These are phyloP conservation scores for Strigamia maritima DNA, from an alignment of 2,888 invertebrate species.

Conservation along the genomic window DNA sequence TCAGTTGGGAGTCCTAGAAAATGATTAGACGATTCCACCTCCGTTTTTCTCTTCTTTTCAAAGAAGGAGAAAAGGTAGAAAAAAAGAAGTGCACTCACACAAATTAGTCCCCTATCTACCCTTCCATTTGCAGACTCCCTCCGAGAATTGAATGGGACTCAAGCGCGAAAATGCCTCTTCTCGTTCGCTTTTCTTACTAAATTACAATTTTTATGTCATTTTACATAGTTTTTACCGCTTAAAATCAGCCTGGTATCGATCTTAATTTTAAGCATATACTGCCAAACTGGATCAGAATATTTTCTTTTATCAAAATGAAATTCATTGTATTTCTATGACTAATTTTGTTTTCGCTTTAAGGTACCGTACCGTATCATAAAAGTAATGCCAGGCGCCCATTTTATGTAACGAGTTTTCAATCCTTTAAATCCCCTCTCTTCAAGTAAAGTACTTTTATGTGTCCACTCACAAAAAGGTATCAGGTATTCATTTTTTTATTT, in stretches of 20 bases:
- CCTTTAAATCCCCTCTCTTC: conserved; percentile 22
- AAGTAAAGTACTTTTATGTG: conserved; percentile 18
- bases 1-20: conserved; percentile 29
- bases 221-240: background rate
- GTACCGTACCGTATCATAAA: too few species aligned
- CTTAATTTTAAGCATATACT: background rate
- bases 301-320: background rate
- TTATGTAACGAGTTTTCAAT: conserved; percentile 18
- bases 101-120: conserved; percentile 32
- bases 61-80: background rate
- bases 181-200: background rate
- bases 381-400: conserved; percentile 12
- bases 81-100: conserved; percentile 27
- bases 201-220: background rate
- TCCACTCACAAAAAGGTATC: conserved; percentile 23
- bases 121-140: conserved; percentile 28
- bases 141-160: conserved; percentile 31
- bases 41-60: background rate
- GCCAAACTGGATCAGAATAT: background rate
- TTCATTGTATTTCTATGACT: background rate
- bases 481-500: background rate
- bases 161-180: conserved; percentile 27
- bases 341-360: conserved; percentile 21
- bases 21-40: conserved; percentile 23
- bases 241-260: background rate